A percentile compares a stretch with the other conserved stretches of the same genome.
Evolutionary conservation across 2,888 invertebrate species (phyloP).

Genomic region (Spisula subtruncata): DNA sequence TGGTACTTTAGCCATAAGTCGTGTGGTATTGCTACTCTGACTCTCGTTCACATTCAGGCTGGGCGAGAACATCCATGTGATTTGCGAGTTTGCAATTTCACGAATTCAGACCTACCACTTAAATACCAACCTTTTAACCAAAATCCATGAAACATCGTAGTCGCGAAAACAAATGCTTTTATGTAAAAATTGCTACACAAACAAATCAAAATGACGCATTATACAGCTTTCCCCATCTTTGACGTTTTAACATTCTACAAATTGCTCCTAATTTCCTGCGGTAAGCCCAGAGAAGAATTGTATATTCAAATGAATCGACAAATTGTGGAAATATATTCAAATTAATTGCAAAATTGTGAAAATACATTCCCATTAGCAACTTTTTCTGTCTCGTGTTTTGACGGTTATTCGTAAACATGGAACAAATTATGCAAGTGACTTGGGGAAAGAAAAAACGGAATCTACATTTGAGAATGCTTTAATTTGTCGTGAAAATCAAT

Average conservation of each 20-base stretch:
- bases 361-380: constrained; percentile 6
- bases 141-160: too few relatives aligned
- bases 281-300: not conserved
- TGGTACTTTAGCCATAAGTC: too few relatives aligned
- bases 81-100: too few relatives aligned
- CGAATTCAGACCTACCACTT: too few relatives aligned
- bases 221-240: not conserved
- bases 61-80: too few relatives aligned
- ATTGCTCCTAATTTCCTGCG: not conserved
- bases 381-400: not conserved
- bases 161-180: too few relatives aligned
- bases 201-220: not conserved
- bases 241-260: not conserved
- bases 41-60: too few relatives aligned
- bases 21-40: too few relatives aligned
- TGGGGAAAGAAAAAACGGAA: not conserved
- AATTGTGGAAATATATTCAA: constrained; percentile 16
- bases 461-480: not conserved
- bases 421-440: not conserved
- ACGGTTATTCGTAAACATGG: not conserved
- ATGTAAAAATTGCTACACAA: too few relatives aligned
- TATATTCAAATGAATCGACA: not conserved
- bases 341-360: constrained; percentile 1
- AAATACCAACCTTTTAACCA: too few relatives aligned
- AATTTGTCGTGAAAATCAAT: not conserved